These are phyloP conservation scores for Drosophila dunni DNA, from an alignment of 1,140 invertebrate genomes.

Conservation along the genomic window DNA sequence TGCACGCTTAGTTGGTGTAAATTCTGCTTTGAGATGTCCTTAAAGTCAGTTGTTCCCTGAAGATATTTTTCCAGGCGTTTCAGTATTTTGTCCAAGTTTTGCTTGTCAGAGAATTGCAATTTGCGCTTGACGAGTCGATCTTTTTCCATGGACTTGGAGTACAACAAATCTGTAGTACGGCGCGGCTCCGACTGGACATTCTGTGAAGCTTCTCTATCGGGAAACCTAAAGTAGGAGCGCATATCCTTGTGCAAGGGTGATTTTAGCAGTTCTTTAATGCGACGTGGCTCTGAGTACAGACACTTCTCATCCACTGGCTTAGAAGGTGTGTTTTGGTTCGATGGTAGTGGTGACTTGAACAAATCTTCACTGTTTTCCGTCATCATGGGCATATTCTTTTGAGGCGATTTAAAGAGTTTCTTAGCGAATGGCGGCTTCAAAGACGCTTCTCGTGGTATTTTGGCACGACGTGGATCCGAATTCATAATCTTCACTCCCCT, in stretches of 20 bases:
- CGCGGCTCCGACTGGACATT: conserved; percentile 1
- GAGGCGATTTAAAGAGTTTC: too few relatives aligned
- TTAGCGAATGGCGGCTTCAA: too few relatives aligned
- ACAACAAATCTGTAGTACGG: not conserved
- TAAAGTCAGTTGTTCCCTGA: not conserved
- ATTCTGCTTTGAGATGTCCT: conserved; percentile 12
- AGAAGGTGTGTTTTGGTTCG: too few relatives aligned
- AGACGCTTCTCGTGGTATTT: too few relatives aligned
- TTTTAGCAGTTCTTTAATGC: conserved; percentile 7
- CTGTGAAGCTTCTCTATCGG: not conserved
- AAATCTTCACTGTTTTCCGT: not conserved
- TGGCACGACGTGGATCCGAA: too few relatives aligned
- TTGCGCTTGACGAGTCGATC: not conserved
- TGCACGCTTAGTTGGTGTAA: conserved; percentile 28
- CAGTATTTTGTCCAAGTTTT: not conserved
- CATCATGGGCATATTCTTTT: too few relatives aligned
- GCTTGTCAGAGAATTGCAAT: conserved; percentile 8
- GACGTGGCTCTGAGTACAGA: conserved; percentile 1
- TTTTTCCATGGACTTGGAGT: not conserved
- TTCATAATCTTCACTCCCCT: too few relatives aligned
- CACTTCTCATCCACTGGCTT: not conserved
- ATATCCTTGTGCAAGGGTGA: conserved; percentile 25
- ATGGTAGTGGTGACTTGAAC: not conserved
- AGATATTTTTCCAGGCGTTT: conserved; percentile 3
- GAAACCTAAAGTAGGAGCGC: not conserved